A percentile compares a stretch with the other conserved stretches of the same genome.
Evolutionary conservation across 2,888 invertebrate species (phyloP).

Genomic region (Ypsolopha scabrella): DNA sequence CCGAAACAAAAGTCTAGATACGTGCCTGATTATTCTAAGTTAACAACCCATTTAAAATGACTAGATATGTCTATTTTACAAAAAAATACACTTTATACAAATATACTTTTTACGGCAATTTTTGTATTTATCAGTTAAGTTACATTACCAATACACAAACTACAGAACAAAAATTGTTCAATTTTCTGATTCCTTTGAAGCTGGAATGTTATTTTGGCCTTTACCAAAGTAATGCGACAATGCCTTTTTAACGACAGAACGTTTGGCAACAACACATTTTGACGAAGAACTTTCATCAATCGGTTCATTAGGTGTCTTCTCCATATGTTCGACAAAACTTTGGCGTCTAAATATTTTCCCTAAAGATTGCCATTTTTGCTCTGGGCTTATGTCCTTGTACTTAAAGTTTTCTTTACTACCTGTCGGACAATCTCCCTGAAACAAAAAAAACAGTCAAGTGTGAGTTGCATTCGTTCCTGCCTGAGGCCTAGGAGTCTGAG

Average conservation of each 20-base stretch:
- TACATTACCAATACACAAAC: too few relatives aligned
- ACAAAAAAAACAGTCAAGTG: slow-evolving; percentile 10
- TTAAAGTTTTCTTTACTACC: slow-evolving; percentile 46
- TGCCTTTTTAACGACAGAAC: slow-evolving; percentile 49
- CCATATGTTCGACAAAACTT: slow-evolving; percentile 49
- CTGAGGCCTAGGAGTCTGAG: too few relatives aligned
- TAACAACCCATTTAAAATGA: too few relatives aligned
- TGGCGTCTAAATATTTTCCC: slow-evolving; percentile 61
- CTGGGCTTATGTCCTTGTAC: slow-evolving; percentile 43
- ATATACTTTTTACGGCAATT: too few relatives aligned
- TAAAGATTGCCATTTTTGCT: slow-evolving; percentile 62
- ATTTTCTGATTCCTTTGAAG: too few relatives aligned
- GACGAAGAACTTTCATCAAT: slow-evolving; percentile 23
- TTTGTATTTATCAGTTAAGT: too few relatives aligned
- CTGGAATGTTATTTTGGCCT: too few relatives aligned
- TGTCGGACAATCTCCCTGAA: slow-evolving; percentile 49
- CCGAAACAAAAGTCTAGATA: too few relatives aligned
- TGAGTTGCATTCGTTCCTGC: not conserved
- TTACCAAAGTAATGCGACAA: slow-evolving; percentile 15
- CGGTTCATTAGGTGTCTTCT: slow-evolving; percentile 33
- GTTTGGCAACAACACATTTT: slow-evolving; percentile 34
- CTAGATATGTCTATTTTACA: too few relatives aligned
- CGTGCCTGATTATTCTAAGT: too few relatives aligned
- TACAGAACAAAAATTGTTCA: too few relatives aligned
- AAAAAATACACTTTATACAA: too few relatives aligned